Base-by-base conservation (phyloP, 1,140 invertebrate species). In the Leptopilina clavipes region DNA sequence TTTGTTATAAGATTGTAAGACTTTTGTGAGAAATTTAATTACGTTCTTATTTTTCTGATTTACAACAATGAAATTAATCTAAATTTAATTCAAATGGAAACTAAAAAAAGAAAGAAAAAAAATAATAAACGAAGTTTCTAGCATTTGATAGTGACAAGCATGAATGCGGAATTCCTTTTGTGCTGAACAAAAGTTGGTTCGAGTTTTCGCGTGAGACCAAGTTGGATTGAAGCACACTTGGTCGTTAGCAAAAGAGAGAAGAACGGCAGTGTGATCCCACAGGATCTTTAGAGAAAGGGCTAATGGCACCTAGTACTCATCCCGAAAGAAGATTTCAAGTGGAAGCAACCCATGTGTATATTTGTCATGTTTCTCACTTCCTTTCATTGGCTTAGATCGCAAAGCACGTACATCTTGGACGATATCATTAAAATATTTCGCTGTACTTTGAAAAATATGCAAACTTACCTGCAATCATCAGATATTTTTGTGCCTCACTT, bases 141-240 rank as follows among this genome's bases (percentile, higher is more conserved):
- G 48, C 14, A 52, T 52, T 52, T 52, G 48, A 17, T 43, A 31
- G 37, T 37, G 31, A 31, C 44, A 45, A 44, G 43, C 17, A 48
- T 45, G 43, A 52, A 52, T 52, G 48, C 48, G 48, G n/a, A 52
- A 52, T 59, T 77, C 74, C 72, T 77, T 75, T 77, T 75, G 18
- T 70, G 65, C 56, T 44, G 78, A 43, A 10, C 54, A 73, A 71
- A 52, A 77, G 73, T 75, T 71, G 43, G 72, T 77, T 77, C 18
- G 65, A 74, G 72, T 70, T 18, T 59, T 22, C 54, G 54, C 19
- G 18, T 25, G 18, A 59, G 12, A 22, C 18, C 19, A 59, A 59
- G 54, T 59, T 22, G 54, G 54, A 59, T 19, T 59, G 18, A 59
- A 22, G 18, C 18, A 59, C 18, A 22, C 19, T 59, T 19, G 54